phyloP scores from a whole-genome alignment of 2,888 invertebrate species.

The Chamaedrilus cognettii region DNA sequence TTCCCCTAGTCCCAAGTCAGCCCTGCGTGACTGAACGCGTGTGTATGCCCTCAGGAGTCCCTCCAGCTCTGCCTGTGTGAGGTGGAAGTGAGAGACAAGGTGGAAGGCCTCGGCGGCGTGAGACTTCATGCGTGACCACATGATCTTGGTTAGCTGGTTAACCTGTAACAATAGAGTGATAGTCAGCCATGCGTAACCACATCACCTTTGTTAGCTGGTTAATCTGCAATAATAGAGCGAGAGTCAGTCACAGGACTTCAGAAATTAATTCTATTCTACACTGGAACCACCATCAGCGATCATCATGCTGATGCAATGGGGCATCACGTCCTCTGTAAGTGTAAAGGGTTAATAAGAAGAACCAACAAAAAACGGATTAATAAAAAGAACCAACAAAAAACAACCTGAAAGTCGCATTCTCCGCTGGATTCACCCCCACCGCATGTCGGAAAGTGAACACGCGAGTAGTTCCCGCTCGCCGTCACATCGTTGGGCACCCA shows the following conservation, averaged over 20 bases:
- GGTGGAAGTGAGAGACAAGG: constrained; percentile 57
- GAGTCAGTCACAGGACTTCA: too few species aligned
- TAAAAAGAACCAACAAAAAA: too few species aligned
- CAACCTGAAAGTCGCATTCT: background rate
- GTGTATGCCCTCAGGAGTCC: constrained; percentile 57
- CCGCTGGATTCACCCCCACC: background rate
- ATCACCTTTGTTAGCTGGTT: constrained; percentile 69
- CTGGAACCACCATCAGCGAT: too few species aligned
- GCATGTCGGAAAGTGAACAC: constrained; percentile 70
- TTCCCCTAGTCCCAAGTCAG: too few species aligned
- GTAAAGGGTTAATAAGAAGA: too few species aligned
- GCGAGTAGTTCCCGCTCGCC: constrained; percentile 62
- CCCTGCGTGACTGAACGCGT: too few species aligned
- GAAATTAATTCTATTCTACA: too few species aligned
- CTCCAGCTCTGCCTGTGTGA: constrained; percentile 64
- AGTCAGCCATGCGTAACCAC: constrained; percentile 61
- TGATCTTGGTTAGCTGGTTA: constrained; percentile 69
- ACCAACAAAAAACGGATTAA: too few species aligned
- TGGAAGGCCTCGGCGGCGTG: constrained; percentile 61
- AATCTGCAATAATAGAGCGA: too few species aligned
- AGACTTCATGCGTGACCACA: constrained; percentile 61
- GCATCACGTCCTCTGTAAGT: too few species aligned
- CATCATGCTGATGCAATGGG: too few species aligned
- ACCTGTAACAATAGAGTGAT: too few species aligned
- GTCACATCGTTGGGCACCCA: constrained; percentile 68